phyloP scores from a whole-genome alignment of 2,888 invertebrate genomes.

The Linyphia triangularis region DNA sequence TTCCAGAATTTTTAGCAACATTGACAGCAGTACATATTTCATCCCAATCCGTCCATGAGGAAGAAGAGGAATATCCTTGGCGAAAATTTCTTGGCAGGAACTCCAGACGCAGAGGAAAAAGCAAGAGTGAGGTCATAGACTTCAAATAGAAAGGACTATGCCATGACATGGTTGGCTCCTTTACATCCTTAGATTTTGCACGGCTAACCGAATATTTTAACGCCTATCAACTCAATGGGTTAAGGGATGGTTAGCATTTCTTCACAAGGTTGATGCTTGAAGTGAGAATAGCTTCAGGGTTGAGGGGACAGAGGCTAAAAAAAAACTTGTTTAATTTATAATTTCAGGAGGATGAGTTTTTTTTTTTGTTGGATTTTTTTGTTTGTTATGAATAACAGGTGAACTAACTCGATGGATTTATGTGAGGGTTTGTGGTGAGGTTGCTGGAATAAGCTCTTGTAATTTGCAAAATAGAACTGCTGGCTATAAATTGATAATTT shows the following conservation, averaged over 20 bases:
- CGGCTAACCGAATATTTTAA: background rate
- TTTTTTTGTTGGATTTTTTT: no score
- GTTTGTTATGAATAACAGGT: no score
- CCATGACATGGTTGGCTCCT: constrained; percentile 48
- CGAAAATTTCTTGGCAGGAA: background rate
- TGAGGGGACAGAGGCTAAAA: background rate
- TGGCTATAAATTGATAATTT: no score
- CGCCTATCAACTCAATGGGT: constrained; percentile 16
- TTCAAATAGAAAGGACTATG: constrained; percentile 26
- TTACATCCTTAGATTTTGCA: background rate
- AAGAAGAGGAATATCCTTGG: background rate
- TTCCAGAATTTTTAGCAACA: background rate
- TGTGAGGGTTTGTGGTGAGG: no score
- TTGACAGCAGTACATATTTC: background rate
- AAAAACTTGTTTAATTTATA: background rate
- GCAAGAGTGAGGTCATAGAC: constrained; percentile 31
- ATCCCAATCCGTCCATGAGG: background rate
- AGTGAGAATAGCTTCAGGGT: background rate
- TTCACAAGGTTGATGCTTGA: background rate
- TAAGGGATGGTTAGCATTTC: background rate
- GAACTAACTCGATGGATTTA: no score
- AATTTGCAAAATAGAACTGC: no score
- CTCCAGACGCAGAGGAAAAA: background rate
- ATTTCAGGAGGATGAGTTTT: background rate
- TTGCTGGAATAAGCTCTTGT: no score